Conservation (phyloP, 1,140 invertebrate genomes). For the Rhagoletis pomonella region DNA sequence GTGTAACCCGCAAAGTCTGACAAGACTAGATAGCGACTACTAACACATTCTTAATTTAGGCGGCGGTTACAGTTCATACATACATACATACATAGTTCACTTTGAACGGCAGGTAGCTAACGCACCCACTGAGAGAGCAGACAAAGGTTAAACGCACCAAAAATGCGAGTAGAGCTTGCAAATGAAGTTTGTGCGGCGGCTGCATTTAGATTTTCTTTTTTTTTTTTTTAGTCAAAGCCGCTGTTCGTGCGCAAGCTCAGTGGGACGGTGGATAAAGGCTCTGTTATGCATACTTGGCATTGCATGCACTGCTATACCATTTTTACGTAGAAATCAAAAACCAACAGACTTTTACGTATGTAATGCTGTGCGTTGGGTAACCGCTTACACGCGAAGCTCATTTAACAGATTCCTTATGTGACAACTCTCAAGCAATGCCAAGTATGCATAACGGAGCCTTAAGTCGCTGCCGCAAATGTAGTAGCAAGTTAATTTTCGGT, state of each 20-base stretch:
- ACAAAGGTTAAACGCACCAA: conserved; percentile 13
- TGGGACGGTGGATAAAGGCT: conserved; percentile 7
- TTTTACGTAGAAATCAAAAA: too few species aligned
- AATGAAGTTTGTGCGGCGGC: background rate
- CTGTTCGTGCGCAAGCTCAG: background rate
- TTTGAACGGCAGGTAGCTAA: background rate
- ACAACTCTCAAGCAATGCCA: too few species aligned
- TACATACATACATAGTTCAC: background rate
- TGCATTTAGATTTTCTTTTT: background rate
- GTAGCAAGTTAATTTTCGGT: conserved; percentile 47
- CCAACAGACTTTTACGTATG: too few species aligned
- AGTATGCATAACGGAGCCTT: too few species aligned
- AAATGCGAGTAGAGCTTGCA: background rate
- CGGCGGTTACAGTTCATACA: background rate
- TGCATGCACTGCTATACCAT: too few species aligned
- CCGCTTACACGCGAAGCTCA: too few species aligned
- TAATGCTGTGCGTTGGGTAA: too few species aligned
- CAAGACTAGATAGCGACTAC: background rate
- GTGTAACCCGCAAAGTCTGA: background rate
- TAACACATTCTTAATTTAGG: background rate
- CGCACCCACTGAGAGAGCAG: conserved; percentile 12
- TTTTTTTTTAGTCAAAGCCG: background rate
- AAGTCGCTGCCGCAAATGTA: background rate
- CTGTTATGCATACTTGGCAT: too few species aligned
- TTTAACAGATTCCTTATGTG: too few species aligned